Conservation (phyloP, 2,888 invertebrate genomes). For the Tetranychus piercei region DNA sequence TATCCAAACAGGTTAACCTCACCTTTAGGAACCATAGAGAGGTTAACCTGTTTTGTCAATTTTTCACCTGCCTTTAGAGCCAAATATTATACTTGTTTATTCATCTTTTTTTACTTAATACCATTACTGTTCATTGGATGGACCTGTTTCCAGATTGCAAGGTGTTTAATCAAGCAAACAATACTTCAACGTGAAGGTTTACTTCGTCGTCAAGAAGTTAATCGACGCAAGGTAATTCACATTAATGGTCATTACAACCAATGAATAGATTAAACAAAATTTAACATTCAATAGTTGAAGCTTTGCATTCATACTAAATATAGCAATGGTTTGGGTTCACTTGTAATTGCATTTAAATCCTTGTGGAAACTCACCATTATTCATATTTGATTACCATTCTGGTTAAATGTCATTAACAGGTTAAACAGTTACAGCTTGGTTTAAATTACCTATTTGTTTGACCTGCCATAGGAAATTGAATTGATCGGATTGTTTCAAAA, state of each 20-base stretch:
- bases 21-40: constrained; percentile 32
- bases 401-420: too few relatives aligned
- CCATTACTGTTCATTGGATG: constrained; percentile 33
- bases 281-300: too few relatives aligned
- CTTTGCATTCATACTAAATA: too few relatives aligned
- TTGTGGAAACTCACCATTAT: too few relatives aligned
- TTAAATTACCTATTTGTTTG: too few relatives aligned
- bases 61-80: constrained; percentile 32
- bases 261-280: too few relatives aligned
- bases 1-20: constrained; percentile 30
- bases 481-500: too few relatives aligned
- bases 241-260: neutral
- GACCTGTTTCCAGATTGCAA: constrained; percentile 30
- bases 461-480: too few relatives aligned
- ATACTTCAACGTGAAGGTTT: constrained; percentile 29
- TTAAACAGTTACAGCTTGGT: too few relatives aligned
- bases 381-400: too few relatives aligned
- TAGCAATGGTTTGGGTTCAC: too few relatives aligned
- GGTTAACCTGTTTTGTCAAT: constrained; percentile 33
- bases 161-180: constrained; percentile 29
- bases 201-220: constrained; percentile 29
- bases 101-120: constrained; percentile 33
- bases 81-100: constrained; percentile 34
- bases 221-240: constrained; percentile 30
- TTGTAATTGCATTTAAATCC: too few relatives aligned